phyloP scores from a whole-genome alignment of 2,888 invertebrate species.

The Cephus rjabovi region DNA sequence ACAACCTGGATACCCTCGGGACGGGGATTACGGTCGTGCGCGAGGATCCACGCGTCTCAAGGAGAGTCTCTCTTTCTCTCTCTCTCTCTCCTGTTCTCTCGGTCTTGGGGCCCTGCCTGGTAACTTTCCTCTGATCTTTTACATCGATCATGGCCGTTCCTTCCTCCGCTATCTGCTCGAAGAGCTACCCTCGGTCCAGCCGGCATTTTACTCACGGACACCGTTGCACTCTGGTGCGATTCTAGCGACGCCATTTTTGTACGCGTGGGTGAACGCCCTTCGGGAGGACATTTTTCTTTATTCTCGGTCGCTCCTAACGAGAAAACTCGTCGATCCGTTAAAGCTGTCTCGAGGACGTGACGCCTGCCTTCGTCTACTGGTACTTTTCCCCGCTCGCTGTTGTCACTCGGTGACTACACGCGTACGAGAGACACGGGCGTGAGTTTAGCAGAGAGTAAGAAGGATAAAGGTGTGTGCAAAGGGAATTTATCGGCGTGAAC shows the following conservation, averaged over 20 bases:
- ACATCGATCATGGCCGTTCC: neutral
- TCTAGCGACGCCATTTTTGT: neutral
- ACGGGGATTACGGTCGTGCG: neutral
- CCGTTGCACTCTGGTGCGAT: neutral
- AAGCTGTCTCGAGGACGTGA: neutral
- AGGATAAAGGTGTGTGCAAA: neutral
- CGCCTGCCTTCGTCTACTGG: neutral
- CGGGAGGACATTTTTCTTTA: neutral
- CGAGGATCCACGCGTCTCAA: neutral
- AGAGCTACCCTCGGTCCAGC: neutral
- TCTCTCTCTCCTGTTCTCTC: conserved; percentile 7
- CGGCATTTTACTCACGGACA: neutral
- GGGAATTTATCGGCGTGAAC: too few species aligned
- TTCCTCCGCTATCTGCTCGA: neutral
- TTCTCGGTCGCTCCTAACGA: neutral
- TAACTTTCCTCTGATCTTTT: neutral
- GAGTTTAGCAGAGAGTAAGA: neutral
- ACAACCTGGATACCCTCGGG: neutral
- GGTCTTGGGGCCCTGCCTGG: neutral
- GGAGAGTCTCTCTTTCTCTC: conserved; percentile 8
- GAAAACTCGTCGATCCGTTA: neutral
- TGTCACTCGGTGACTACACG: too few species aligned
- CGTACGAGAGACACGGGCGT: neutral
- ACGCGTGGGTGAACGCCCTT: neutral
- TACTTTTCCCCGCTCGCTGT: neutral